Conservation (phyloP, 2,113 vertebrate species). For the Hyaena hyaena region DNA sequence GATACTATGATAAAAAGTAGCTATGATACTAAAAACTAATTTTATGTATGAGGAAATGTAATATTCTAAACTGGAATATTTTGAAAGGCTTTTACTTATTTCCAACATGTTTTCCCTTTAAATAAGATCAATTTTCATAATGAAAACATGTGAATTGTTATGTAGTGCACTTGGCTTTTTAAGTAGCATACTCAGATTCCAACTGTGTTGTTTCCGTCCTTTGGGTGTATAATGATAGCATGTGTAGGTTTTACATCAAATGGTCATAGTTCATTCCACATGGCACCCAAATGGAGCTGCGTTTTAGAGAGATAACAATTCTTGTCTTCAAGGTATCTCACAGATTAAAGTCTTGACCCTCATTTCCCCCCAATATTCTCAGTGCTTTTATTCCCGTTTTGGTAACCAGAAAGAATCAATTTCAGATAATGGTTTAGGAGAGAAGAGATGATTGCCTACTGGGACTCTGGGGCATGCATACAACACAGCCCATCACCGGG, state of each 20-base stretch:
- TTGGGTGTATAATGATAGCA: background rate
- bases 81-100: background rate
- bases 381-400: conserved; percentile 64
- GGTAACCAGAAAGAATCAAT: conserved; percentile 67
- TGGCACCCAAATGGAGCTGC: background rate
- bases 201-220: background rate
- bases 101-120: background rate
- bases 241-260: conserved; percentile 44
- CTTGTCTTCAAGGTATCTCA: conserved; percentile 52
- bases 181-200: background rate
- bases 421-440: conserved; percentile 62
- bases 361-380: conserved; percentile 70
- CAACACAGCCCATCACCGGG: background rate
- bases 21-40: background rate
- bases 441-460: conserved; percentile 61
- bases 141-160: background rate
- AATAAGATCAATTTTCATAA: background rate
- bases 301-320: conserved; percentile 25
- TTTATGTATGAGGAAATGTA: background rate
- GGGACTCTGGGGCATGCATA: background rate
- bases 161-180: background rate
- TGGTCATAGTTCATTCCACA: conserved; percentile 1
- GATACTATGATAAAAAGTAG: background rate
- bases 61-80: background rate
- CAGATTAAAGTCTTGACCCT: conserved; percentile 76